phyloP scores from a whole-genome alignment of 2,113 vertebrate species.

The Erythrocercus mccallii region DNA sequence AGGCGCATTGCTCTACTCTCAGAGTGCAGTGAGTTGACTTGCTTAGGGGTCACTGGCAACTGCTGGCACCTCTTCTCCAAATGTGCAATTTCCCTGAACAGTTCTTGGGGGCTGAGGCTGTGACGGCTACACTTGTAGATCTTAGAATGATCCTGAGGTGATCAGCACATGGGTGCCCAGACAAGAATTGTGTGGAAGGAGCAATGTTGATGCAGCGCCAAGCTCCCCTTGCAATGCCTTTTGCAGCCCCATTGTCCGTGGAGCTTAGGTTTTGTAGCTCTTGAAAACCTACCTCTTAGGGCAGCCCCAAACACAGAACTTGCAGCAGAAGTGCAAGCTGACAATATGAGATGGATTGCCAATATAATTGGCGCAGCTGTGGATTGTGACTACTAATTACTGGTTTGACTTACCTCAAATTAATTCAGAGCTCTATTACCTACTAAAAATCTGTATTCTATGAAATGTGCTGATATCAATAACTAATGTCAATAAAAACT shows the following conservation, averaged over 20 bases:
- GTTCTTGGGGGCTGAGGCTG: neutral
- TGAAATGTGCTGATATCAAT: neutral
- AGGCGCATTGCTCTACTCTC: neutral
- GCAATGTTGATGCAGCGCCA: neutral
- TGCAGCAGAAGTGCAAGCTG: neutral
- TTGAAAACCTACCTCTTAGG: neutral
- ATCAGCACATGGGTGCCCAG: neutral
- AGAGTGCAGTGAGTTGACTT: neutral
- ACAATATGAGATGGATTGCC: neutral
- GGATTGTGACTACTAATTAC: neutral
- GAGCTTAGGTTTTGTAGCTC: neutral
- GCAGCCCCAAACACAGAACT: neutral
- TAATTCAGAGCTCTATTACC: neutral
- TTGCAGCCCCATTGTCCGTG: neutral
- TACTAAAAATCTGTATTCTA: neutral
- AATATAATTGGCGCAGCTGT: neutral
- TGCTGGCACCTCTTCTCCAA: neutral
- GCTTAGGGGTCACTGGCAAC: neutral
- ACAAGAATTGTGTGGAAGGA: neutral
- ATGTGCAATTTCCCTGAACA: neutral
- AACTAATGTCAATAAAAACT: neutral
- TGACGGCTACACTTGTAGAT: neutral
- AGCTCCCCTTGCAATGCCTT: neutral
- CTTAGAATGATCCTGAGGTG: neutral
- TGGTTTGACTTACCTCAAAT: neutral